A percentile compares a stretch with the other conserved stretches of the same genome.
Evolutionary conservation across 2,888 invertebrate species (phyloP).

Genomic region (Frankliniella fusca): DNA sequence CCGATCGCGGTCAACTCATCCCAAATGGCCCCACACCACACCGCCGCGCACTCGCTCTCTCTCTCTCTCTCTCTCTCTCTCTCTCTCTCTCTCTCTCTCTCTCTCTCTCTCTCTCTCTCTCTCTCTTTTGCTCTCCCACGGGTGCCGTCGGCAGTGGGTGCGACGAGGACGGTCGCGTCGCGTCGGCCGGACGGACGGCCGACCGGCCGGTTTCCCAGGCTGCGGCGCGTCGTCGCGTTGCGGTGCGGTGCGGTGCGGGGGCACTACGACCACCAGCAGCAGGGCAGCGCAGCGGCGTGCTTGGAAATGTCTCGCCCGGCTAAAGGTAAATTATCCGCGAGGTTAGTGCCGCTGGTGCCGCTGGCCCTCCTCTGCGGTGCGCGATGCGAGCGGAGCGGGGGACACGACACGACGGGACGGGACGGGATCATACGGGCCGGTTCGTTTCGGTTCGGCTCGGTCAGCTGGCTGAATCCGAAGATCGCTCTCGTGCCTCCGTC

Average conservation of each 20-base stretch:
- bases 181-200: background rate
- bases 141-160: background rate
- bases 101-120: background rate
- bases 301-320: background rate
- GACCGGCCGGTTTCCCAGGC: background rate
- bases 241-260: background rate
- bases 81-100: no score
- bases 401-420: no score
- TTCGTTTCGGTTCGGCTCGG: no score
- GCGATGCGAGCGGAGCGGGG: background rate
- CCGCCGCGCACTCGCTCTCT: no score
- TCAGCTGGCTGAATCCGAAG: no score
- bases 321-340: conserved; percentile 10
- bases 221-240: no score
- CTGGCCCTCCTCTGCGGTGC: background rate
- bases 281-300: background rate
- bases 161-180: no score
- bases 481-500: no score
- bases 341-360: background rate
- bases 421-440: no score
- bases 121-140: background rate
- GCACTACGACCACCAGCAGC: background rate
- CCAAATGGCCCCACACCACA: background rate
- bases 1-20: background rate
- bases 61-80: no score